These are phyloP conservation scores for Crematogaster levior DNA, from an alignment of 2,888 invertebrate species.

Conservation along the genomic window DNA sequence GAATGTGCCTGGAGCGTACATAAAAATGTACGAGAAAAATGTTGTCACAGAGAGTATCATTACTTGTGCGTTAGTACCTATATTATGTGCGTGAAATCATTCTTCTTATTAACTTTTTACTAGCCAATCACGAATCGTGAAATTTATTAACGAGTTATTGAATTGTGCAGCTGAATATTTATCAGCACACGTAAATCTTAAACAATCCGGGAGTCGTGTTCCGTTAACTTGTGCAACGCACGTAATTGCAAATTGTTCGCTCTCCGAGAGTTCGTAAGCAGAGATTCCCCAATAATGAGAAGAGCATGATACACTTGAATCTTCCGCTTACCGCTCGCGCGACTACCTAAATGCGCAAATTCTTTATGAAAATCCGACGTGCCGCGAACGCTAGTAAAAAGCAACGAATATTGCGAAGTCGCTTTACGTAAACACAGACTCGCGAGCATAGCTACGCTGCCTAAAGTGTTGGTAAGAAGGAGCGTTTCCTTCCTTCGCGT, in stretches of 20 bases:
- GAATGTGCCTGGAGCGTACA: constrained; percentile 41
- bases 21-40: constrained; percentile 40
- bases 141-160: background rate
- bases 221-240: background rate
- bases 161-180: background rate
- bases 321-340: background rate
- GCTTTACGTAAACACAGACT: background rate
- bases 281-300: constrained; percentile 16
- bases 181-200: background rate
- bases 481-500: constrained; percentile 12
- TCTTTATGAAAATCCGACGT: constrained; percentile 45
- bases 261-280: background rate
- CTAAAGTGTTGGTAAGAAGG: constrained; percentile 31
- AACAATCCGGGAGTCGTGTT: background rate
- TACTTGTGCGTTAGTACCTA: constrained; percentile 8
- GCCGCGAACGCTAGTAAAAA: constrained; percentile 15
- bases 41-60: constrained; percentile 19
- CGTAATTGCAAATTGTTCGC: constrained; percentile 15
- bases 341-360: constrained; percentile 42
- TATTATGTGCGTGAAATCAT: background rate
- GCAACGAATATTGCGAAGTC: constrained; percentile 40
- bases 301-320: background rate
- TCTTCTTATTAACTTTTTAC: no score
- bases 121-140: background rate
- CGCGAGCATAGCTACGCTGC: background rate